These are phyloP conservation scores for Hemistola chrysoprasaria DNA, from an alignment of 2,888 invertebrate species.

Conservation along the genomic window DNA sequence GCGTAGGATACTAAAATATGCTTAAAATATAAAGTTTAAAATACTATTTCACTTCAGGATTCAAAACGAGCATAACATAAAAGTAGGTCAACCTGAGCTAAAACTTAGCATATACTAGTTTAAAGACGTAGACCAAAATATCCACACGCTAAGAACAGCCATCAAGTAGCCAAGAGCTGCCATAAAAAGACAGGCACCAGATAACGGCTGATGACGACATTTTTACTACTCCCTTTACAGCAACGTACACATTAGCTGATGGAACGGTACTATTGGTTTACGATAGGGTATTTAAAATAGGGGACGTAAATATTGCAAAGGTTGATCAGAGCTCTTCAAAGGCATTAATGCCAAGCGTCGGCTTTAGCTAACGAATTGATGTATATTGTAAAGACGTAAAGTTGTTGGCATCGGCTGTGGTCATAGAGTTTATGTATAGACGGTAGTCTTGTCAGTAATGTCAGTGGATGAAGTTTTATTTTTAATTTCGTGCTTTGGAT, in stretches of 20 bases:
- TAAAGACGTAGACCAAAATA: background rate
- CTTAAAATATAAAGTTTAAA: too few relatives aligned
- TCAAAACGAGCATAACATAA: too few relatives aligned
- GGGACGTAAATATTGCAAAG: background rate
- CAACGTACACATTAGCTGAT: conserved; percentile 12
- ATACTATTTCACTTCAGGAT: too few relatives aligned
- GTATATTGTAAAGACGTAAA: too few relatives aligned
- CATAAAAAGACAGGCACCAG: conserved; percentile 5
- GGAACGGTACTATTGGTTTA: conserved; percentile 3
- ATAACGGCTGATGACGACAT: background rate
- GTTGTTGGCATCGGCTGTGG: too few relatives aligned
- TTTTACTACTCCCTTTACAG: conserved; percentile 6
- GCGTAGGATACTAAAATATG: too few relatives aligned
- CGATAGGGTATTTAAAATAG: conserved; percentile 1
- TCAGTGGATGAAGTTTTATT: too few relatives aligned
- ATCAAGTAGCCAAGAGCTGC: background rate
- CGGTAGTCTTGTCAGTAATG: too few relatives aligned
- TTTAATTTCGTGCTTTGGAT: too few relatives aligned
- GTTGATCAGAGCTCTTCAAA: background rate
- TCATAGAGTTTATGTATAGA: too few relatives aligned
- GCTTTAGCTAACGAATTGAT: too few relatives aligned
- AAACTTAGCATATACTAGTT: background rate
- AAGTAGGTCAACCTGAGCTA: too few relatives aligned
- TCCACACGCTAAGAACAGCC: background rate
- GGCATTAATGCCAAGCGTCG: background rate